phyloP scores from a whole-genome alignment of 2,888 invertebrate species.

The Invenusta paracnida region DNA sequence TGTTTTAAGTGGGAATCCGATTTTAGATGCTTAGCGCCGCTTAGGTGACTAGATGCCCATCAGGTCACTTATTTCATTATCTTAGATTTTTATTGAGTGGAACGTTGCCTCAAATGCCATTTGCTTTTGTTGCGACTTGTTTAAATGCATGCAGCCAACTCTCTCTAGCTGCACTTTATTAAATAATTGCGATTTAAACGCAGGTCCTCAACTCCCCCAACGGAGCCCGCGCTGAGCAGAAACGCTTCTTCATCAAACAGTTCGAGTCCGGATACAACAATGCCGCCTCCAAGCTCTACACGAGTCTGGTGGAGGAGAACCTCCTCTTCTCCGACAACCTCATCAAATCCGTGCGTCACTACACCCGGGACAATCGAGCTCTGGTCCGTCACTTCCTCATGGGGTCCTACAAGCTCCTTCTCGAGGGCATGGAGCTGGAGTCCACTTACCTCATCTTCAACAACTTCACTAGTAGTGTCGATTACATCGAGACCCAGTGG shows the following conservation, averaged over 20 bases:
- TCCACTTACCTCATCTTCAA: neutral
- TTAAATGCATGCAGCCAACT: too few species aligned
- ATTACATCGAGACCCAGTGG: neutral
- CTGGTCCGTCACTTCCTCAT: neutral
- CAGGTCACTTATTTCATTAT: too few species aligned
- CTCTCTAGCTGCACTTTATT: too few species aligned
- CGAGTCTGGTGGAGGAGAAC: neutral
- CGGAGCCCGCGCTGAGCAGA: neutral
- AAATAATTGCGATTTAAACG: too few species aligned
- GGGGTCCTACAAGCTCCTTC: neutral
- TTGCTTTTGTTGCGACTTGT: too few species aligned
- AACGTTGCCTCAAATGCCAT: too few species aligned
- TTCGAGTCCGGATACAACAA: neutral
- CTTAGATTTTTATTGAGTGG: too few species aligned
- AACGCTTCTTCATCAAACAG: neutral
- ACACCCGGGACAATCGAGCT: neutral
- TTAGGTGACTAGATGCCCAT: too few species aligned
- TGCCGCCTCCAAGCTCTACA: neutral
- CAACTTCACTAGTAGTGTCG: neutral
- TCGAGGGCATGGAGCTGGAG: neutral
- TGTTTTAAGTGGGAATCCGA: too few species aligned
- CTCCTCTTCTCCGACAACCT: neutral
- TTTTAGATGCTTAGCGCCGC: too few species aligned
- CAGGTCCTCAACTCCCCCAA: neutral
- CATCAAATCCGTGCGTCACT: neutral